A percentile compares a stretch with the other conserved stretches of the same genome.
phyloP scores from a whole-genome alignment of 2,797 vertebrate species.

The Microcaecilia unicolor region DNA sequence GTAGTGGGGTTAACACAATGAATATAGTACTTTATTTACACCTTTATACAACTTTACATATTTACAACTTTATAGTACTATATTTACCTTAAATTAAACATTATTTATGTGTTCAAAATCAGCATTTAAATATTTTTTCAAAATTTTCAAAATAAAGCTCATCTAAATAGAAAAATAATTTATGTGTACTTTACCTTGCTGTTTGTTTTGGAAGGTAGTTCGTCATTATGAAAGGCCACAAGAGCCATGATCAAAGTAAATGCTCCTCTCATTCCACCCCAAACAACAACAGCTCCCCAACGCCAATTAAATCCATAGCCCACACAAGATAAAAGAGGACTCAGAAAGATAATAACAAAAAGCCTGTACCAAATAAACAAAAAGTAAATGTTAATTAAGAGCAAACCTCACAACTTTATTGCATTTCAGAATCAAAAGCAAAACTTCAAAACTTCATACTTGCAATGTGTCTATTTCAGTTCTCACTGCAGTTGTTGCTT shows the following conservation, averaged over 20 bases:
- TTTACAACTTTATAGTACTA: too few relatives aligned
- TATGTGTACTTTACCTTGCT: constrained; percentile 36
- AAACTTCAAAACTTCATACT: too few relatives aligned
- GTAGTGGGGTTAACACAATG: too few relatives aligned
- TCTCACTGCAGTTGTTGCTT: too few relatives aligned
- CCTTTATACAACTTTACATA: too few relatives aligned
- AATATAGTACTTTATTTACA: too few relatives aligned
- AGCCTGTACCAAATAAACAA: constrained; percentile 29
- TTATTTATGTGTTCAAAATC: constrained; percentile 35
- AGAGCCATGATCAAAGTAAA: constrained; percentile 40
- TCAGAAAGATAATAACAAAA: constrained; percentile 32
- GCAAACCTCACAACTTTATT: too few relatives aligned
- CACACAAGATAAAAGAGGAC: constrained; percentile 30
- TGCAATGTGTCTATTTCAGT: too few relatives aligned
- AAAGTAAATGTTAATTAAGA: too few relatives aligned
- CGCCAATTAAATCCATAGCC: constrained; percentile 41
- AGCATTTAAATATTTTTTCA: constrained; percentile 33
- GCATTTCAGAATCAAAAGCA: too few relatives aligned
- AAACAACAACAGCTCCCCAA: constrained; percentile 36
- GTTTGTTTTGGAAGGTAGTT: constrained; percentile 15
- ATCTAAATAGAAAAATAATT: too few relatives aligned
- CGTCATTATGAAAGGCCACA: constrained; percentile 23
- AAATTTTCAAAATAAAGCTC: too few relatives aligned
- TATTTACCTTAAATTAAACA: constrained; percentile 34
- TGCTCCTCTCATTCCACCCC: constrained; percentile 37